Percentiles rank a stretch among this genome's conserved stretches.
These are phyloP conservation scores for Diadromus collaris DNA, from an alignment of 2,888 invertebrate genomes.

Conservation along the genomic window DNA sequence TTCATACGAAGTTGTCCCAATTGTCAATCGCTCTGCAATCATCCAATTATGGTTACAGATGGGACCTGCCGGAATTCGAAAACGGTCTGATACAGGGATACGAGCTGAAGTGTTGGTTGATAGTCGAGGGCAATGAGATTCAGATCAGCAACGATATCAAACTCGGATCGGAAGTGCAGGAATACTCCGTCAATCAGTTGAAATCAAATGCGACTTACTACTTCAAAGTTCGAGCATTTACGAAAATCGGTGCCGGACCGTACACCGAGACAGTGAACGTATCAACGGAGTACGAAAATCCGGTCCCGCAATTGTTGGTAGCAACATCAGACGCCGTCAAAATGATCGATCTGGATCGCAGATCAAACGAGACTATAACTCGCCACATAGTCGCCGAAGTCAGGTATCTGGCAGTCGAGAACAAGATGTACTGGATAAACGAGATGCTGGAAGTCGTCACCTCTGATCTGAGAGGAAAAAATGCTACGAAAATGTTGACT, in stretches of 20 bases:
- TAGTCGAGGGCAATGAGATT: slow-evolving; percentile 79
- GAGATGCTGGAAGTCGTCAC: slow-evolving; percentile 87
- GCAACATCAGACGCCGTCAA: slow-evolving; percentile 88
- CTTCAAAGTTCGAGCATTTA: slow-evolving; percentile 89
- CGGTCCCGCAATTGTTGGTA: slow-evolving; percentile 90
- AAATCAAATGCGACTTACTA: slow-evolving; percentile 85
- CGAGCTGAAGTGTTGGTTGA: slow-evolving; percentile 86
- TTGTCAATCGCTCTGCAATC: neutral
- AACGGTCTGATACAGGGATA: slow-evolving; percentile 91
- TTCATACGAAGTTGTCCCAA: too few species aligned
- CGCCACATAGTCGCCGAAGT: slow-evolving; percentile 87
- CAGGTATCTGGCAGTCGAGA: slow-evolving; percentile 86
- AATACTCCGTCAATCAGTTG: slow-evolving; percentile 83
- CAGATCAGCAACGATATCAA: slow-evolving; percentile 82
- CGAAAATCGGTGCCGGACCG: slow-evolving; percentile 88
- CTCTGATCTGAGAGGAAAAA: slow-evolving; percentile 83
- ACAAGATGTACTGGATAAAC: slow-evolving; percentile 91
- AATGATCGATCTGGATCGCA: slow-evolving; percentile 89
- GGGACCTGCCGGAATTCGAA: slow-evolving; percentile 88
- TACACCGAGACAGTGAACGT: slow-evolving; percentile 85
- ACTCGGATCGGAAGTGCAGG: slow-evolving; percentile 82
- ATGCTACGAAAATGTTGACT: slow-evolving; percentile 82
- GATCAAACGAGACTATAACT: slow-evolving; percentile 83
- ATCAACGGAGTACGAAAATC: slow-evolving; percentile 87
- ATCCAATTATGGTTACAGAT: slow-evolving; percentile 84